phyloP scores from a whole-genome alignment of 2,797 vertebrate species.

The Epinephelus malabaricus region DNA sequence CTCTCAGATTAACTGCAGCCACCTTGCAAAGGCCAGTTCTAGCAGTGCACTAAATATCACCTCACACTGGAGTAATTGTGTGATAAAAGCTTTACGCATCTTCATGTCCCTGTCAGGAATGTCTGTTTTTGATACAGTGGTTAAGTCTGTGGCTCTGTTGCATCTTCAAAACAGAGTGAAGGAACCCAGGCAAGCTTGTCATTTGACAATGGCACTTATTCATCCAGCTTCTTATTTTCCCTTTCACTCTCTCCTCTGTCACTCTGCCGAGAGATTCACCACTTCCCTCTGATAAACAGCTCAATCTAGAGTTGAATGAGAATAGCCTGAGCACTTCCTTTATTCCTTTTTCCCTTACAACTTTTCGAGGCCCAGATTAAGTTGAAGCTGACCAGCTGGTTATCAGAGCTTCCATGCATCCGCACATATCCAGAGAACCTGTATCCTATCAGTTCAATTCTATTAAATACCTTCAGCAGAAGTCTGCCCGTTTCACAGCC shows the following conservation, averaged over 20 bases:
- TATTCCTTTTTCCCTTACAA: slow-evolving; percentile 38
- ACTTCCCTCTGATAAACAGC: slow-evolving; percentile 60
- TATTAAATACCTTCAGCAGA: slow-evolving; percentile 60
- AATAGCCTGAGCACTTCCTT: slow-evolving; percentile 46
- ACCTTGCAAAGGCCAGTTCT: slow-evolving; percentile 34
- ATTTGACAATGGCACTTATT: slow-evolving; percentile 56
- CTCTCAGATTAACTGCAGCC: slow-evolving; percentile 36
- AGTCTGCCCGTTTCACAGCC: slow-evolving; percentile 40
- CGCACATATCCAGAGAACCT: slow-evolving; percentile 46
- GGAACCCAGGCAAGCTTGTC: slow-evolving; percentile 41
- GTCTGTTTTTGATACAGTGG: slow-evolving; percentile 34
- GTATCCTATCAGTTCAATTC: slow-evolving; percentile 63
- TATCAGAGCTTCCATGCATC: slow-evolving; percentile 74
- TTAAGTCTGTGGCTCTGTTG: slow-evolving; percentile 31
- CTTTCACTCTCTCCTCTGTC: slow-evolving; percentile 38
- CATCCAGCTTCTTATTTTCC: slow-evolving; percentile 37
- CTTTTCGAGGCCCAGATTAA: slow-evolving; percentile 51
- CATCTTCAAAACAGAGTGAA: slow-evolving; percentile 32
- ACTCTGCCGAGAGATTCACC: slow-evolving; percentile 48
- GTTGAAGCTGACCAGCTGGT: slow-evolving; percentile 69
- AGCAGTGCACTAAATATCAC: slow-evolving; percentile 32
- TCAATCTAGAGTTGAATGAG: slow-evolving; percentile 63
- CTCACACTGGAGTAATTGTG: slow-evolving; percentile 42
- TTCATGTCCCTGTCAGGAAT: slow-evolving; percentile 48
- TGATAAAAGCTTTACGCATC: slow-evolving; percentile 47